Percentiles rank a stretch among this genome's conserved stretches.
phyloP scores from a whole-genome alignment of 2,113 vertebrate species.

The Pseudonaja textilis region DNA sequence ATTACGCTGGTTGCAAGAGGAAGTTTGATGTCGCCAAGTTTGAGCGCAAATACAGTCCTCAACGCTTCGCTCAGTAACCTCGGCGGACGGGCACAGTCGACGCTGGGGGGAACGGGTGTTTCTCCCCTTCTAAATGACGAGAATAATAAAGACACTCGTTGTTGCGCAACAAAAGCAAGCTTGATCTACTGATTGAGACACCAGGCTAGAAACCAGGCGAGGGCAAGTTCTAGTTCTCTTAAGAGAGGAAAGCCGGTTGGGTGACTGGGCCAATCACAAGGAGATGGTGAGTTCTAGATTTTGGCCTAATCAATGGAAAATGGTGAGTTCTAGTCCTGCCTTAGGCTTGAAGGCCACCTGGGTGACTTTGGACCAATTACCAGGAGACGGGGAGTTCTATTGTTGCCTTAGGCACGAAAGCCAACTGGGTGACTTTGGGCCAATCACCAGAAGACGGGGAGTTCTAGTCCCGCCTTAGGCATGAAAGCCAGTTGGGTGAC shows the following conservation, averaged over 20 bases:
- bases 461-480: background rate
- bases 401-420: background rate
- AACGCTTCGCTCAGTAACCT: background rate
- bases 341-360: too few relatives aligned
- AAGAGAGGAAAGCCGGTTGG: too few relatives aligned
- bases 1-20: constrained; percentile 86
- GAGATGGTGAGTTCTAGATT: too few relatives aligned
- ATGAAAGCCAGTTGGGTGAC: too few relatives aligned
- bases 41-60: constrained; percentile 72
- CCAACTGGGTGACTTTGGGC: background rate
- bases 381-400: background rate
- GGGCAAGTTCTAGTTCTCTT: too few relatives aligned
- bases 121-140: background rate
- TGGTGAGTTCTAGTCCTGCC: too few relatives aligned
- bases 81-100: rapidly evolving
- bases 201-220: background rate
- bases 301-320: too few relatives aligned
- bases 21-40: constrained; percentile 84
- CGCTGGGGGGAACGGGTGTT: rapidly evolving
- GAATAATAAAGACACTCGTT: background rate
- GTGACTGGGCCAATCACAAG: too few relatives aligned
- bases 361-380: too few relatives aligned
- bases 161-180: background rate
- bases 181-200: background rate
- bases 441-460: background rate